Evolutionary conservation across 2,888 invertebrate genomes (phyloP).

Genomic region (Sepioteuthis lessoniana): DNA sequence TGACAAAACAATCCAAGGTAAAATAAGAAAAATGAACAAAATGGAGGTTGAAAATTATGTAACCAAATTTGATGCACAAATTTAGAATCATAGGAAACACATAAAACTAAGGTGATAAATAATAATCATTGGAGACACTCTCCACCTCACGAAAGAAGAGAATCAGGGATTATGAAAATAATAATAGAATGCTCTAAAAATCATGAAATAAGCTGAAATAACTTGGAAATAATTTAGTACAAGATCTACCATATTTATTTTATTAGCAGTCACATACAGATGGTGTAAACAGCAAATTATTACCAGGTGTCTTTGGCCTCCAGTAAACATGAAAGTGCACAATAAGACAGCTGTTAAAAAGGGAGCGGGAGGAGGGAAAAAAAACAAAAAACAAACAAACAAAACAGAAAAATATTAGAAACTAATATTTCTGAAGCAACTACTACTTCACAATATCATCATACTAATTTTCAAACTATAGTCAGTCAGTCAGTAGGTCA

Average conservation of each 20-base stretch:
- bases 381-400: background rate
- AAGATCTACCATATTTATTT: background rate
- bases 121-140: background rate
- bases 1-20: background rate
- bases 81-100: too few species aligned
- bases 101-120: background rate
- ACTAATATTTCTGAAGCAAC: background rate
- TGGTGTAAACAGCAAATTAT: background rate
- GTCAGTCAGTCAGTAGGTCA: background rate
- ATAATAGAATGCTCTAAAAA: background rate
- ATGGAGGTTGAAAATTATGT: too few species aligned
- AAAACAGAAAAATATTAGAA: background rate
- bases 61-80: too few species aligned
- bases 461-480: background rate
- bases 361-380: background rate
- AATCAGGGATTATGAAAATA: background rate
- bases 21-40: too few species aligned
- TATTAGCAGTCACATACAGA: background rate
- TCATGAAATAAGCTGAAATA: background rate
- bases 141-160: background rate
- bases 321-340: background rate
- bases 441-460: background rate
- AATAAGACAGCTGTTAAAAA: background rate
- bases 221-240: background rate
- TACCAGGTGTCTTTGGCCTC: background rate